Base-by-base conservation (phyloP, 2,797 vertebrate genomes). In the Synanceia verrucosa region DNA sequence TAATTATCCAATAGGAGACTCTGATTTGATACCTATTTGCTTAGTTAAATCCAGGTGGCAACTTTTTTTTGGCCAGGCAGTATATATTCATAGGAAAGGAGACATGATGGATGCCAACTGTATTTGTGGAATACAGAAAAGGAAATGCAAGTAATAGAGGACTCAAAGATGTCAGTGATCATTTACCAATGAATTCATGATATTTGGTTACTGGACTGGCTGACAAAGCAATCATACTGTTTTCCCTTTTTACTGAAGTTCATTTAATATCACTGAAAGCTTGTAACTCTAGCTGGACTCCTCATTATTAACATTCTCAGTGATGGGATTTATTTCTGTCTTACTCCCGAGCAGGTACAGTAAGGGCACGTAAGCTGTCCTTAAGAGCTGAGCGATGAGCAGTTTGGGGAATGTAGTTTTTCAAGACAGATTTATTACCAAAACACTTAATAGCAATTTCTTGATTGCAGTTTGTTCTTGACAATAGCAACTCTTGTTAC, bases 391-490 rank as follows among this genome's bases (percentile, higher is more conserved):
- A 59, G 34, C 53, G 58, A 6, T 77, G 36, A 51, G 63, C 10
- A 52, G 37, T 50, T 47, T 48, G 26, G 26, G 62, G 69, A 82
- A 79, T 85, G 82, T 84, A 83, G n/a, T 84, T 89, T 90, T 68
- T 71, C 52, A 76, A 77, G 70, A 74, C 23, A 34, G 72, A 79
- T 87, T 84, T 89, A 73, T 85, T 76, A 87, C 73, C 71, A 79
- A 85, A 90, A 84, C 63, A 57, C 73, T 87, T 89, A 89, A 31
- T 82, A 88, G 67, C 44, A 48, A 29, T 76, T 73, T 78, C 62
- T 74, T 57, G 59, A 79, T 81, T 79, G 55, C 51, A 70, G 53
- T 88, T 84, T 39, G 51, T 62, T 74, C 73, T 68, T 78, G 84
- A 79, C 55, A 81, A 64, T 60, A 70, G 24, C 31, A 31, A 61